Percentiles rank a stretch among this genome's conserved stretches.
phyloP scores from a whole-genome alignment of 2,888 invertebrate species.

The Ophioninae sp. region DNA sequence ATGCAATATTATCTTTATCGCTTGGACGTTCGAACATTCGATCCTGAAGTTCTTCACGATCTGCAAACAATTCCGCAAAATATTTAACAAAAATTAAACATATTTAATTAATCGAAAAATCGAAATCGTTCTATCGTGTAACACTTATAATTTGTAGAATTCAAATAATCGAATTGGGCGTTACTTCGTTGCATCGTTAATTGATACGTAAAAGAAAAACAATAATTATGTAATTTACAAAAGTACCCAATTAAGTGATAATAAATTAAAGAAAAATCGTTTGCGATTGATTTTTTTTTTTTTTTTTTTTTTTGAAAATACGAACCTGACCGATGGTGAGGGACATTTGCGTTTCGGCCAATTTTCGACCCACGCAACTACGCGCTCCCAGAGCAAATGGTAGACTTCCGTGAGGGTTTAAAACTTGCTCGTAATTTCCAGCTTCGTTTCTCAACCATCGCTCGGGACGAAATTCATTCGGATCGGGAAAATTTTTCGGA shows the following conservation, averaged over 20 bases:
- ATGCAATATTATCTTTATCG: constrained; percentile 83
- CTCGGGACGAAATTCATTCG: constrained; percentile 87
- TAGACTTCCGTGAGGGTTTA: constrained; percentile 86
- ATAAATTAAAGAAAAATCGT: constrained; percentile 33
- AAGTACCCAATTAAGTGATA: constrained; percentile 13
- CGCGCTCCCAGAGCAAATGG: constrained; percentile 93
- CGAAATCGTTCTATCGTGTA: neutral
- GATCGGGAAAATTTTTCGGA: constrained; percentile 85
- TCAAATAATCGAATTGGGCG: too few relatives aligned
- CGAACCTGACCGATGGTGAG: constrained; percentile 86
- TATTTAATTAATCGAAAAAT: neutral
- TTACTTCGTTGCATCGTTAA: too few relatives aligned
- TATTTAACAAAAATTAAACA: too few relatives aligned
- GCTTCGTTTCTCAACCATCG: constrained; percentile 87
- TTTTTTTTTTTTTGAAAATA: constrained; percentile 15
- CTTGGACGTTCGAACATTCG: constrained; percentile 81
- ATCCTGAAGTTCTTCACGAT: constrained; percentile 82
- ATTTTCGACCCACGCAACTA: constrained; percentile 91
- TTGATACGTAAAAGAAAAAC: neutral
- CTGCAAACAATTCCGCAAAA: constrained; percentile 78
- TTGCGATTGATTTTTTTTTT: neutral
- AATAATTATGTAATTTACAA: constrained; percentile 9
- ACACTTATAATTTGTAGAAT: too few relatives aligned
- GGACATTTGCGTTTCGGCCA: constrained; percentile 90
- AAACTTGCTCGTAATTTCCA: constrained; percentile 80